Conservation (phyloP, 1,140 invertebrate genomes). For the Alviniconcha marisindica region DNA sequence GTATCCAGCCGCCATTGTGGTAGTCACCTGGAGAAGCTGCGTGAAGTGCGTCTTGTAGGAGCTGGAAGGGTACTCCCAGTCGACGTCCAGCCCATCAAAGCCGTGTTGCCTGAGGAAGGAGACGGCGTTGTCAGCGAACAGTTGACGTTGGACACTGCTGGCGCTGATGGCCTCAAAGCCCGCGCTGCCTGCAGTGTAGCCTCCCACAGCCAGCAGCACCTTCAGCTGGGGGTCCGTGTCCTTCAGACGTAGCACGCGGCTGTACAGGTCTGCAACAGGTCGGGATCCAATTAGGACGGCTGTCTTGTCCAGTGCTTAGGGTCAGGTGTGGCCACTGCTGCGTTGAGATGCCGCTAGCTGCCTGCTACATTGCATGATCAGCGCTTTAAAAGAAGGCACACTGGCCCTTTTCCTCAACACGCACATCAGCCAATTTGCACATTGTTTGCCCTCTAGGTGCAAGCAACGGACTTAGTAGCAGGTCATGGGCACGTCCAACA, state of each 20-base stretch:
- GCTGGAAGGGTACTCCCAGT: conserved; percentile 96
- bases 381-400: too few relatives aligned
- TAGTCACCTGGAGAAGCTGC: neutral
- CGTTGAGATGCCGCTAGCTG: too few relatives aligned
- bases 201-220: conserved; percentile 94
- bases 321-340: too few relatives aligned
- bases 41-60: conserved; percentile 20
- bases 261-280: neutral
- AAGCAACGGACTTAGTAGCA: too few relatives aligned
- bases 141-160: conserved; percentile 41
- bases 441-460: too few relatives aligned
- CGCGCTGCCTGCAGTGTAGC: conserved; percentile 92
- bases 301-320: too few relatives aligned
- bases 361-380: too few relatives aligned
- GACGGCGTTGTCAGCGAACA: conserved; percentile 78
- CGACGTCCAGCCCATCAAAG: conserved; percentile 83
- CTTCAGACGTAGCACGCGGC: conserved; percentile 82
- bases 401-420: too few relatives aligned
- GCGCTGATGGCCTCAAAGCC: conserved; percentile 75
- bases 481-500: too few relatives aligned
- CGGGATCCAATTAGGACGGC: neutral
- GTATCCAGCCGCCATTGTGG: too few relatives aligned
- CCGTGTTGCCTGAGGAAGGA: conserved; percentile 93
- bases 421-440: too few relatives aligned
- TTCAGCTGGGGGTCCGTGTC: conserved; percentile 95